Evolutionary conservation across 2,113 vertebrate species (phyloP).

Genomic region (Microtus pennsylvanicus): DNA sequence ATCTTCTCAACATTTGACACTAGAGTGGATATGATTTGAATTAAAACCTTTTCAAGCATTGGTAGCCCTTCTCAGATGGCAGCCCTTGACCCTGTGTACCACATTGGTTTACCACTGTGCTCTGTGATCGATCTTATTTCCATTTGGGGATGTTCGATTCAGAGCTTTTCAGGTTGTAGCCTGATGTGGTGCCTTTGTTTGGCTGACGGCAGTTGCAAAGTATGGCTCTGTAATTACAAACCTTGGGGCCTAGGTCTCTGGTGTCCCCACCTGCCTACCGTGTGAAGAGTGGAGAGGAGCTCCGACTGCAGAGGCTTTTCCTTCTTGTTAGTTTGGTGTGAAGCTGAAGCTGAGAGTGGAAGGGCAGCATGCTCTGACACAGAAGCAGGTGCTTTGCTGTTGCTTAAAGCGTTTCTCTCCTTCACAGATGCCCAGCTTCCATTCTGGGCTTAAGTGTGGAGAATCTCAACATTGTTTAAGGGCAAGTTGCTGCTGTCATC

Average conservation of each 20-base stretch:
- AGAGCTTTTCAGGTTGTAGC: not conserved
- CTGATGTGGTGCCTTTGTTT: not conserved
- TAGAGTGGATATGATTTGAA: slow-evolving; percentile 49
- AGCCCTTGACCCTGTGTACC: not conserved
- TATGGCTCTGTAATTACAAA: not conserved
- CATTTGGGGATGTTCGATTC: not conserved
- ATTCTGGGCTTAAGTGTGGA: not conserved
- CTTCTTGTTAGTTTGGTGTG: not conserved
- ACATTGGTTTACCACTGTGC: not conserved
- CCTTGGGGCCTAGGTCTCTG: not conserved
- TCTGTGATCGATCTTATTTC: slow-evolving; percentile 47
- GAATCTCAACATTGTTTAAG: not conserved
- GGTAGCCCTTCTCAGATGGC: slow-evolving; percentile 24
- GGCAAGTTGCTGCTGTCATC: not conserved
- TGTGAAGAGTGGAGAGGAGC: not conserved
- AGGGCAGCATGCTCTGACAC: not conserved
- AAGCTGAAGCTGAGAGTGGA: not conserved
- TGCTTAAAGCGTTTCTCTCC: not conserved
- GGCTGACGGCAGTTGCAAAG: not conserved
- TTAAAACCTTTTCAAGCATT: slow-evolving; percentile 14
- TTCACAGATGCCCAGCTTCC: slow-evolving; percentile 25
- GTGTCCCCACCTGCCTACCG: not conserved
- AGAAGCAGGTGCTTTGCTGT: not conserved
- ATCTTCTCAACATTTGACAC: slow-evolving; percentile 23
- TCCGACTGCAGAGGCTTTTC: not conserved